Base-by-base conservation (phyloP, 2,113 vertebrate genomes). In the Oceanodroma tethys region DNA sequence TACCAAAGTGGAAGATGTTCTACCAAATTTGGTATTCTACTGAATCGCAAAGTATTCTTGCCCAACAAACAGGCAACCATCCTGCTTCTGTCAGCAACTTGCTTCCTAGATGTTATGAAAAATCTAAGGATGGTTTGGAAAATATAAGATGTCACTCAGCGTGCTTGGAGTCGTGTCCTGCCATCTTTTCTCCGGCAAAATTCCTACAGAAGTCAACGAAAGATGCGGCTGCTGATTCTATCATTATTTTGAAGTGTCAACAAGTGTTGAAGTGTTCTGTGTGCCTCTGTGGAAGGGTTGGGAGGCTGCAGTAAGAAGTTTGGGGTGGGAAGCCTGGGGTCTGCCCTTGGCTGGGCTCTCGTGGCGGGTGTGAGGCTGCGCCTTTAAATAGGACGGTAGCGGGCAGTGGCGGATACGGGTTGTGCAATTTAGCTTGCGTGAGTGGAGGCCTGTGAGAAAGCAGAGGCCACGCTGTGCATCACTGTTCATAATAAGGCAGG, bases 11-110 rank as follows among this genome's bases (percentile, higher is more conserved):
- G 92, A 88, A 94, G 97, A 81, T 82, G 14, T 97, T 88, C 93
- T 97, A 97, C 97, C 97, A 97, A 97, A 97, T 97, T 97, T 97
- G 97, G 96, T 97, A 90, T 95, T 97, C 95, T 86, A 86, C 88
- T 86, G 91, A 95, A 94, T 94, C 38, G 0, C 81, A 27, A 80
- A 94, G 81, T 83, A 21, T 47, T 94, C 95, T 65, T 93, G 88
- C 96, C 76, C 89, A 91, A 86, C 92, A 93, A 96, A 96, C 52
- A 72, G 78, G 94, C 76, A 96, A 15, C 95, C 63, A 59, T 92
- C 91, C 95, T 94, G 93, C 81, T 93, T 92, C 95, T 91, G 74
- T 97, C 92, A 97, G 96, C 93, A 97, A 10, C 82, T 97, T 62
- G 45, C 75, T 95, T 89, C 84, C 95, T 94, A 38, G 84, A 95